Percentiles rank a stretch among this genome's conserved stretches.
These are phyloP conservation scores for Catharus fuscescens DNA, from an alignment of 2,113 vertebrate genomes.

Conservation along the genomic window DNA sequence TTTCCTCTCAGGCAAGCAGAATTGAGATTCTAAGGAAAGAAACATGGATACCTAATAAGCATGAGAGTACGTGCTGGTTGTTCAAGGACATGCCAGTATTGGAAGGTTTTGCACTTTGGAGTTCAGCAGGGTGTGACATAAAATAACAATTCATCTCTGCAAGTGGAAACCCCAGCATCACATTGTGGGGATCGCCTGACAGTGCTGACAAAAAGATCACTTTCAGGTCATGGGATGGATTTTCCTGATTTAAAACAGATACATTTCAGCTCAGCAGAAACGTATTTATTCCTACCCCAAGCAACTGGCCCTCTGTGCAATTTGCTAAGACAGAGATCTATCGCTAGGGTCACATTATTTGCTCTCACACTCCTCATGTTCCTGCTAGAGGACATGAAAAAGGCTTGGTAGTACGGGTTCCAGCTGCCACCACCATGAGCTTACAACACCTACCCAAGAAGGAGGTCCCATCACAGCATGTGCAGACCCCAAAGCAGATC, in stretches of 20 bases:
- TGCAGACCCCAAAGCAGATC: not conserved
- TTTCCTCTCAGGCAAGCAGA: not conserved
- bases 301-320: not conserved
- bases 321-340: not conserved
- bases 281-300: not conserved
- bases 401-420: not conserved
- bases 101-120: not conserved
- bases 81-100: not conserved
- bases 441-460: not conserved
- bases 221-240: not conserved
- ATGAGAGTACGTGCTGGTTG: not conserved
- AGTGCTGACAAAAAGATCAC: not conserved
- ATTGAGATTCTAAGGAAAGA: not conserved
- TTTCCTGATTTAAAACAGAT: not conserved
- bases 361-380: not conserved
- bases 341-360: not conserved
- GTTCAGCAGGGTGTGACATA: not conserved
- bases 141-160: not conserved
- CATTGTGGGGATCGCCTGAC: not conserved
- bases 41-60: not conserved
- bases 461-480: fast-evolving
- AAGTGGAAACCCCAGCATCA: not conserved
- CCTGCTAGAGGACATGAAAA: not conserved
- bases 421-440: not conserved
- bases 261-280: not conserved